These are phyloP conservation scores for Aix galericulata DNA, from an alignment of 2,113 vertebrate genomes.

Conservation along the genomic window DNA sequence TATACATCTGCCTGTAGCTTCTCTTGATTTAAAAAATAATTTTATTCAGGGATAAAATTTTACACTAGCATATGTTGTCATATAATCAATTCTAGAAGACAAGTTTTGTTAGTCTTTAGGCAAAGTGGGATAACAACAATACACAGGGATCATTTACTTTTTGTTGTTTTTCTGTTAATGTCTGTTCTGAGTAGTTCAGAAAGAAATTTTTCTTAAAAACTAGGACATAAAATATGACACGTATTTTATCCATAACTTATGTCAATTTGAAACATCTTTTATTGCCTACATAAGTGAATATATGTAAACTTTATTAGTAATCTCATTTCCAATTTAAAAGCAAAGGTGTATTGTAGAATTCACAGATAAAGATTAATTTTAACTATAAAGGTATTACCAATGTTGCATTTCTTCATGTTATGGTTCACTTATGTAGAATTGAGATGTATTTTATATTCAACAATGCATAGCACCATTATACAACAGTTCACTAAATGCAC, in stretches of 20 bases:
- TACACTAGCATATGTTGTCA: background rate
- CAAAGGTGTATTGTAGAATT: conserved; percentile 54
- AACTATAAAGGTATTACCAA: conserved; percentile 56
- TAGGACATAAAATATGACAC: conserved; percentile 61
- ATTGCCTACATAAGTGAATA: conserved; percentile 67
- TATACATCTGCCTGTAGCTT: background rate
- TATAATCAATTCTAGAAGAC: background rate
- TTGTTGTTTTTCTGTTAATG: background rate
- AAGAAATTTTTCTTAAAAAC: conserved; percentile 3
- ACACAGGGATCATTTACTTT: background rate
- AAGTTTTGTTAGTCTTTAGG: background rate
- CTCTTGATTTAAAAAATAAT: conserved; percentile 1
- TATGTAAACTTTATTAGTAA: conserved; percentile 70
- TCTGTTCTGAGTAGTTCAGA: background rate
- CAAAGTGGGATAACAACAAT: conserved; percentile 3
- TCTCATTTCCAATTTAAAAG: conserved; percentile 65
- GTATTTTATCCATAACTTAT: conserved; percentile 57
- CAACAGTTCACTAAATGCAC: conserved; percentile 64
- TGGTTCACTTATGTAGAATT: conserved; percentile 58
- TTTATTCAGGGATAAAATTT: conserved; percentile 9
- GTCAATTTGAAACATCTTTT: conserved; percentile 61
- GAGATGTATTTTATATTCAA: conserved; percentile 57
- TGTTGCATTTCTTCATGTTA: conserved; percentile 64
- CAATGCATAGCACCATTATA: conserved; percentile 64
- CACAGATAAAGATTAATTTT: conserved; percentile 57